Base-by-base conservation (phyloP, 1,140 invertebrate genomes). In the Papilio polytes region DNA sequence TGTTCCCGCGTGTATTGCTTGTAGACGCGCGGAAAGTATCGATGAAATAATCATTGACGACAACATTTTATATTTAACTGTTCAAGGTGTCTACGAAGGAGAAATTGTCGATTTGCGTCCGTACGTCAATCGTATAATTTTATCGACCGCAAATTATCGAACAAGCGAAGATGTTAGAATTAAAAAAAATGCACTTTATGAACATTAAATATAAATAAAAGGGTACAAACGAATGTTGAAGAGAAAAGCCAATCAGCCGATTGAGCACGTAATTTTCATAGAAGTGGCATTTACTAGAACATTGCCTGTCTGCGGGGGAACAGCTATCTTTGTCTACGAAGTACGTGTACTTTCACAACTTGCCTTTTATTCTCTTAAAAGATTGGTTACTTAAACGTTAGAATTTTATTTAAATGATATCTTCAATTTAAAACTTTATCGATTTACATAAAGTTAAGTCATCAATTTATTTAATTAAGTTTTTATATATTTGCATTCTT, bases 1-100 rank as follows among this genome's bases (percentile, higher is more conserved):
- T 94, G 91, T 92, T 92, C 89, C 87, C 85, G 83, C 85, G 85
- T 91, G 91, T 90, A 90, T 91, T 85, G 90, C 83, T 90, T 91
- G 87, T 91, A 90, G 92, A 94, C 89, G 89, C 88, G 87, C 87
- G 89, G 87, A 90, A 90, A 90, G 89, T 89, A 86, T 88, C 88
- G 86, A 85, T 85, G 83, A 84, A 86, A 80, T 80, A 48, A 59
- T 56, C 53, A 22, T 44, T 78, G 74, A 48, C 41, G 74, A 76
- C 63, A 76, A 53, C 22, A 26, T 48, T 76, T 51, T 76, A 76
- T 51, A 76, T 76, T 76, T 76, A 76, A 76, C n/a, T 26, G 44
- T 51, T 76, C 46, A 76, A 76, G 74, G 74, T 51, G 74, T 76
- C 20, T 48, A 15, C n/a, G 7, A 22, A 8, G 74, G 12, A 26